Percentiles rank a stretch among this genome's conserved stretches.
phyloP scores from a whole-genome alignment of 2,888 invertebrate species.

The Drosophila pseudotakahashii region DNA sequence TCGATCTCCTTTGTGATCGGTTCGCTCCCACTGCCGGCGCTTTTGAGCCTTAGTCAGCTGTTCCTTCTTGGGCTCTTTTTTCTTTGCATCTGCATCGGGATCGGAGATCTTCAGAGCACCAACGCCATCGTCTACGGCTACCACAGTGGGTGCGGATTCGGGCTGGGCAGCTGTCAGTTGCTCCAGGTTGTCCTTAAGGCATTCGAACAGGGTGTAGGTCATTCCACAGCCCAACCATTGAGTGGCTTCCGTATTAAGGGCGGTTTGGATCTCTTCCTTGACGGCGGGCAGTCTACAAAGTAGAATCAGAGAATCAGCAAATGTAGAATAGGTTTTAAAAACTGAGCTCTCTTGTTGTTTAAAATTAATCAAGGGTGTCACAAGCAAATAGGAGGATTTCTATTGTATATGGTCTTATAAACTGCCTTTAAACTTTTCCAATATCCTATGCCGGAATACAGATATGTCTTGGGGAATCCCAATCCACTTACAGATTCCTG shows the following conservation, averaged over 20 bases:
- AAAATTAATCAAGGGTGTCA: no score
- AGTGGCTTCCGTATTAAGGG: constrained; percentile 89
- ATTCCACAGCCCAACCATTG: constrained; percentile 95
- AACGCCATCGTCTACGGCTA: constrained; percentile 73
- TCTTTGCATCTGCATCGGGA: constrained; percentile 83
- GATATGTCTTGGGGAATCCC: no score
- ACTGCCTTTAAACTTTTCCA: no score
- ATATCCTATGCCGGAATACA: no score
- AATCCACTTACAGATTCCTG: constrained; percentile 91
- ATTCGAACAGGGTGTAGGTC: constrained; percentile 97
- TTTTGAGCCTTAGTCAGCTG: constrained; percentile 97
- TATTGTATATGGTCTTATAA: no score
- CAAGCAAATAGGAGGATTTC: neutral
- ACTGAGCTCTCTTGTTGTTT: no score
- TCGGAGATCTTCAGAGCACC: constrained; percentile 82
- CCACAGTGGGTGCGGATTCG: constrained; percentile 82
- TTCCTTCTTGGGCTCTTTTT: constrained; percentile 90
- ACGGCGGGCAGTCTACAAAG: constrained; percentile 87
- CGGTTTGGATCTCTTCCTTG: constrained; percentile 88
- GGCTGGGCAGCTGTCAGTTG: constrained; percentile 90
- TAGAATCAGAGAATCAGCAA: neutral
- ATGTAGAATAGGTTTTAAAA: neutral
- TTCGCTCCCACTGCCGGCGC: constrained; percentile 93
- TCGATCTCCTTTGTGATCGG: constrained; percentile 92
- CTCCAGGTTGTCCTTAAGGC: constrained; percentile 91